Base-by-base conservation (phyloP, 1,140 invertebrate genomes). In the Pteromalus puparum region DNA sequence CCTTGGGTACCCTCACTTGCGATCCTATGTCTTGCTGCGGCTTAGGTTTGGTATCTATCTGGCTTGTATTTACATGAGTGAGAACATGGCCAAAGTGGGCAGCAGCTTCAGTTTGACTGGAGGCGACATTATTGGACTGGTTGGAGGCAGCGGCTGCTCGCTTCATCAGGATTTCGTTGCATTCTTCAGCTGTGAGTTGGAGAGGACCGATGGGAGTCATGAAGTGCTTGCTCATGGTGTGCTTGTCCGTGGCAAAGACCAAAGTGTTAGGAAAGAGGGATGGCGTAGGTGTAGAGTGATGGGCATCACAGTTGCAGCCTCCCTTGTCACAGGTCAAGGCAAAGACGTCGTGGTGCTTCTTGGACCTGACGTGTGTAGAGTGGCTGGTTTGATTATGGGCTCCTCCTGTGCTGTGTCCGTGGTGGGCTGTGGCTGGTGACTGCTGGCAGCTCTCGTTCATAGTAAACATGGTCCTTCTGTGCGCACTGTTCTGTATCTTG, bases 141-240 rank as follows among this genome's bases (percentile, higher is more conserved):
- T 88, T 93, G 13, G 90, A 90, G 7, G 90, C 92, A n/a, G 91
- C 92, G 0, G 91, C 91, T 0, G 95, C 94, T 86, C 95, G 91
- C 90, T 96, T 96, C 94, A 96, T 96, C 86, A 96, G 91, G 74
- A 96, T 96, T 90, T 96, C 95, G 91, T 96, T 96, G 93, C 95
- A 96, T 93, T 96, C 96, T 91, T 96, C 95, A 18, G 95, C 95
- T 1, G 96, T 96, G 24, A 96, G 92, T 87, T 96, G 96, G 81
- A 96, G 92, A 15, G 95, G 95, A 76, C 95, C 96, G 61, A 96
- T 92, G 6, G 95, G 95, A 86, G 95, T 95, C 94, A 95, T 95
- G 87, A 95, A 93, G 87, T 93, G 92, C 85, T 93, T 93, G 77
- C 90, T 90, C 92, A 93, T 92, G 30, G 91, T 87, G 77, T 93